Evolutionary conservation across 2,113 vertebrate species (phyloP).

Genomic region (Lates calcarifer): DNA sequence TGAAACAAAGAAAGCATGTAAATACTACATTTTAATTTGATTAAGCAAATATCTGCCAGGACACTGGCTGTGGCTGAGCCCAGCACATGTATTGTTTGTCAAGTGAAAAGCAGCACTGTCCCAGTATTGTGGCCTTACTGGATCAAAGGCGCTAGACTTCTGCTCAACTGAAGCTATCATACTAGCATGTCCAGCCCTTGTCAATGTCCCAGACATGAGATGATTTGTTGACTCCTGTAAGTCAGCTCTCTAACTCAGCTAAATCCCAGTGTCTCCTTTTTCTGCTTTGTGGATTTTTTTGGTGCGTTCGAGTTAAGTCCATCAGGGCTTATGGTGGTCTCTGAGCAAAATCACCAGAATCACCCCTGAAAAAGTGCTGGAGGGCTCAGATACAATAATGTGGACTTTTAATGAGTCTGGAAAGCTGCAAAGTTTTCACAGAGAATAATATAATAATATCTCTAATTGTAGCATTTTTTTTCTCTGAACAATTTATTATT

Average conservation of each 20-base stretch:
- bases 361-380: background rate
- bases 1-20: too few species aligned
- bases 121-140: background rate
- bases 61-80: background rate
- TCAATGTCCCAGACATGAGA: background rate
- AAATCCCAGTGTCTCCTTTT: constrained; percentile 15
- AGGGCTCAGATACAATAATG: background rate
- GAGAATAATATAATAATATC: too few species aligned
- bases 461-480: background rate
- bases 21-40: background rate
- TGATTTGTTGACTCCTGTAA: background rate
- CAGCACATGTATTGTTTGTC: too few species aligned
- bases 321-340: background rate
- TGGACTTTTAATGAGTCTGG: too few species aligned
- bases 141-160: background rate
- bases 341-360: background rate
- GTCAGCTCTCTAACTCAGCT: background rate
- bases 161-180: background rate
- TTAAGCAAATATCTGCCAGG: background rate
- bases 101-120: background rate
- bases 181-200: background rate
- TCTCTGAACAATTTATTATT: background rate
- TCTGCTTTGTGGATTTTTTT: background rate
- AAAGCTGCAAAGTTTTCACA: background rate
- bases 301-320: background rate